These are phyloP conservation scores for Sebastes glaucus DNA, from an alignment of 2,797 vertebrate species.

Conservation along the genomic window DNA sequence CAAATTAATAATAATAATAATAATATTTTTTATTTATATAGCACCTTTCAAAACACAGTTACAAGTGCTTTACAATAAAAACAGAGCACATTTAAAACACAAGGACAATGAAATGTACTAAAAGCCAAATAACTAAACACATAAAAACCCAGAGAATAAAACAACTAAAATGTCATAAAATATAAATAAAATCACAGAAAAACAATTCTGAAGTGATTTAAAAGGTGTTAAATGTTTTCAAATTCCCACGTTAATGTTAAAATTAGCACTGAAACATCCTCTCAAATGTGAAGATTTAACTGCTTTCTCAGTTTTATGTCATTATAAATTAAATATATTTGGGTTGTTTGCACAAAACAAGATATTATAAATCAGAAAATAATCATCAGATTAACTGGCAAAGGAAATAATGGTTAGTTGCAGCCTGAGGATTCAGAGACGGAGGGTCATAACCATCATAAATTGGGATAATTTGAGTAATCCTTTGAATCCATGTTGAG, in stretches of 20 bases:
- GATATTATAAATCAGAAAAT: neutral
- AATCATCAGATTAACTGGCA: neutral
- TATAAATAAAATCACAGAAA: no score
- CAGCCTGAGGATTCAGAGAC: neutral
- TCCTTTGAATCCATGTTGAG: neutral
- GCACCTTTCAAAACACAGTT: no score
- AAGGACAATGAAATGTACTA: accelerated
- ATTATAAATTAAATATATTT: neutral
- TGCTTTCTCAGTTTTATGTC: neutral
- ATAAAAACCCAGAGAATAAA: no score
- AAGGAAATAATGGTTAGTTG: neutral
- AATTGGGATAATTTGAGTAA: neutral
- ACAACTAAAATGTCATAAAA: no score
- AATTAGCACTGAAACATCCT: neutral
- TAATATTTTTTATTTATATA: no score
- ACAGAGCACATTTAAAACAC: no score
- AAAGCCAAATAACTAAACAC: no score
- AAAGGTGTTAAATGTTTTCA: no score
- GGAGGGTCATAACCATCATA: neutral
- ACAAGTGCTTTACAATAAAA: no score
- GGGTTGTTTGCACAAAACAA: neutral
- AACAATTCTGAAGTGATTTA: no score
- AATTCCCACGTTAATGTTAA: neutral
- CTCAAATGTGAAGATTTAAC: neutral
- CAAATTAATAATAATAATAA: neutral